Conservation (phyloP, 2,888 invertebrate genomes). For the Thecocarcelia acutangulata region DNA sequence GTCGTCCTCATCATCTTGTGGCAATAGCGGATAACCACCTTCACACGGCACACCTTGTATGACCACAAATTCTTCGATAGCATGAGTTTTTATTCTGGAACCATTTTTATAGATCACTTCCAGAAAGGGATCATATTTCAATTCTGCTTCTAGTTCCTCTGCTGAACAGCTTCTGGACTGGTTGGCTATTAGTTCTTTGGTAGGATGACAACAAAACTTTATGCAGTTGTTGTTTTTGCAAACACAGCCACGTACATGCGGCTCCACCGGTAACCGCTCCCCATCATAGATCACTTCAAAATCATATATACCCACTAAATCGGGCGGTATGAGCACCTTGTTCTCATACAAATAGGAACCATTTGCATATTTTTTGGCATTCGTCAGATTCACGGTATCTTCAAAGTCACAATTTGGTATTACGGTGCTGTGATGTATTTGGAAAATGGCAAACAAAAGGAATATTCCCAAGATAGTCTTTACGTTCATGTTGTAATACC, state of each 20-base stretch:
- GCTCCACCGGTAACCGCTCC: slow-evolving; percentile 38
- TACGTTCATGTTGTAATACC: slow-evolving; percentile 53
- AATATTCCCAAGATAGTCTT: slow-evolving; percentile 48
- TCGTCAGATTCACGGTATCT: slow-evolving; percentile 74
- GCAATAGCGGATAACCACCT: slow-evolving; percentile 74
- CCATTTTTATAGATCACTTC: slow-evolving; percentile 61
- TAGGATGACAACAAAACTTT: slow-evolving; percentile 74
- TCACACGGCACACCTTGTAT: slow-evolving; percentile 71
- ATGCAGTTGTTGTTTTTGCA: slow-evolving; percentile 74
- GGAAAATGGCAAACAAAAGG: slow-evolving; percentile 31
- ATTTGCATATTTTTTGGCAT: slow-evolving; percentile 67
- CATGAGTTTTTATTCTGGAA: slow-evolving; percentile 42
- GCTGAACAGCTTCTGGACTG: slow-evolving; percentile 47
- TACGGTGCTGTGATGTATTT: slow-evolving; percentile 39
- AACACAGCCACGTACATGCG: slow-evolving; percentile 74
- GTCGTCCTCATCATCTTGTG: slow-evolving; percentile 73
- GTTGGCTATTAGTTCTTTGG: slow-evolving; percentile 53
- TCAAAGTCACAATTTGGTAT: slow-evolving; percentile 71
- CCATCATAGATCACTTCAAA: slow-evolving; percentile 68
- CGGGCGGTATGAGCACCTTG: slow-evolving; percentile 70
- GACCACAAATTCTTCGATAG: slow-evolving; percentile 49
- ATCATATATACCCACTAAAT: slow-evolving; percentile 70
- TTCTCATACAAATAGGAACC: slow-evolving; percentile 73
- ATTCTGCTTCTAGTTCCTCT: slow-evolving; percentile 46
- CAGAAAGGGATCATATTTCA: slow-evolving; percentile 61